A percentile compares a stretch with the other conserved stretches of the same genome.
These are phyloP conservation scores for Lissocephala sabroskyi DNA, from an alignment of 2,888 invertebrate species.

Conservation along the genomic window DNA sequence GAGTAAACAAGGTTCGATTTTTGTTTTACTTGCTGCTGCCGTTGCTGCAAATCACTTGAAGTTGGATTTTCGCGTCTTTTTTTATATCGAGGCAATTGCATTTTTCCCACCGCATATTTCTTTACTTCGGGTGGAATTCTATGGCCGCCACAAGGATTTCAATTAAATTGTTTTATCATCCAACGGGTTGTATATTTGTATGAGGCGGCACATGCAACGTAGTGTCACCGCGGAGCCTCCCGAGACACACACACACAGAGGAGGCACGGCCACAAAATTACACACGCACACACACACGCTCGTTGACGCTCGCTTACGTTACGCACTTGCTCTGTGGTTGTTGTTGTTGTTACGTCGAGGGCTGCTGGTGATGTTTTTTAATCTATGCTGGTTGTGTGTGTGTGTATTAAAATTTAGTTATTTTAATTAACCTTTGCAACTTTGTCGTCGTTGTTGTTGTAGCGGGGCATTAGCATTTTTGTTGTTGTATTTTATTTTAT, in stretches of 20 bases:
- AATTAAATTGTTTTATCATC: conserved; percentile 18
- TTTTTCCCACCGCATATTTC: conserved; percentile 22
- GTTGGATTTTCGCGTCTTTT: conserved; percentile 40
- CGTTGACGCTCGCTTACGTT: conserved; percentile 23
- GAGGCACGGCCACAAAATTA: no score
- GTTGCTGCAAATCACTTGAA: conserved; percentile 2
- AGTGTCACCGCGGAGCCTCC: conserved; percentile 2
- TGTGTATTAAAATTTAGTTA: conserved; percentile 28
- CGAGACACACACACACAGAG: no score
- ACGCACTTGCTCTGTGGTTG: conserved; percentile 13
- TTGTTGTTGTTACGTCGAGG: conserved; percentile 23
- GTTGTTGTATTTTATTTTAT: conserved; percentile 27
- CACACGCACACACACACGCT: no score
- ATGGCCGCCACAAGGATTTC: conserved; percentile 24
- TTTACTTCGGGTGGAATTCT: conserved; percentile 11
- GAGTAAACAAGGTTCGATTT: conserved; percentile 12
- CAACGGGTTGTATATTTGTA: conserved; percentile 4
- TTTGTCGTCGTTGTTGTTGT: conserved; percentile 37
- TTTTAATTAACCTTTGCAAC: conserved; percentile 30
- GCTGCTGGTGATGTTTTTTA: conserved; percentile 11
- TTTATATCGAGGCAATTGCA: conserved; percentile 44
- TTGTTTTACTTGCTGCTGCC: conserved; percentile 1
- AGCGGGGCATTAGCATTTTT: conserved; percentile 38
- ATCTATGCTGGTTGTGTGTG: conserved; percentile 7
- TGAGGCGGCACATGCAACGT: conserved; percentile 3